Percentiles rank a stretch among this genome's conserved stretches.
phyloP scores from a whole-genome alignment of 2,113 vertebrate species.

The Trogon surrucura region DNA sequence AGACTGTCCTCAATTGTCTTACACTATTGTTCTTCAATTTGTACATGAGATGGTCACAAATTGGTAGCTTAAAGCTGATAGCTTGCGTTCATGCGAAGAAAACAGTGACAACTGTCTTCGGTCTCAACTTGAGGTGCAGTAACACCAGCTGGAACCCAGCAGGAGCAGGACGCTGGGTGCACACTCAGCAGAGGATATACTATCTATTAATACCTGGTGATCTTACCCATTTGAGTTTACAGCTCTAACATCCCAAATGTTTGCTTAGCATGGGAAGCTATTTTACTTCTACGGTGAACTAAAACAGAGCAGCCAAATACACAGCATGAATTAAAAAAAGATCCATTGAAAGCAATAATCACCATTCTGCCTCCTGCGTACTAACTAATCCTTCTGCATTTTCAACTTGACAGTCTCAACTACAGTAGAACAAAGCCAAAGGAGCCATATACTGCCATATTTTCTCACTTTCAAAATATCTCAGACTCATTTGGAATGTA shows the following conservation, averaged over 20 bases:
- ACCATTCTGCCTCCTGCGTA: not conserved
- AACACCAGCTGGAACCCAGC: not conserved
- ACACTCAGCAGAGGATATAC: not conserved
- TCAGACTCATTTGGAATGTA: not conserved
- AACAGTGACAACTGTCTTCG: constrained; percentile 29
- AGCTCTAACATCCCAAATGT: not conserved
- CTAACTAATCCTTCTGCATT: constrained; percentile 42
- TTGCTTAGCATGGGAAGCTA: not conserved
- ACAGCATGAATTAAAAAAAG: constrained; percentile 31
- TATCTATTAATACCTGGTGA: not conserved
- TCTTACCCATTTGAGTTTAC: not conserved
- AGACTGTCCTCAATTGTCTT: constrained; percentile 34
- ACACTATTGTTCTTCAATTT: constrained; percentile 36
- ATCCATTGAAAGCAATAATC: constrained; percentile 48
- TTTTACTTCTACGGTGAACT: not conserved
- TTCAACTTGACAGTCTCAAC: not conserved
- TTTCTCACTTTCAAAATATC: not conserved
- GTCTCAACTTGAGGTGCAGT: not conserved
- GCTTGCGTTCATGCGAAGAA: not conserved
- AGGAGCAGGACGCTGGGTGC: not conserved
- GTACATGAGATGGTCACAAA: constrained; percentile 57
- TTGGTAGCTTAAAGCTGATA: constrained; percentile 23
- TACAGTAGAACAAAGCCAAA: constrained; percentile 20
- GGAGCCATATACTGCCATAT: not conserved
- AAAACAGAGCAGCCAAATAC: constrained; percentile 21